Base-by-base conservation (phyloP, 2,797 vertebrate species). In the Molossus molossus region DNA sequence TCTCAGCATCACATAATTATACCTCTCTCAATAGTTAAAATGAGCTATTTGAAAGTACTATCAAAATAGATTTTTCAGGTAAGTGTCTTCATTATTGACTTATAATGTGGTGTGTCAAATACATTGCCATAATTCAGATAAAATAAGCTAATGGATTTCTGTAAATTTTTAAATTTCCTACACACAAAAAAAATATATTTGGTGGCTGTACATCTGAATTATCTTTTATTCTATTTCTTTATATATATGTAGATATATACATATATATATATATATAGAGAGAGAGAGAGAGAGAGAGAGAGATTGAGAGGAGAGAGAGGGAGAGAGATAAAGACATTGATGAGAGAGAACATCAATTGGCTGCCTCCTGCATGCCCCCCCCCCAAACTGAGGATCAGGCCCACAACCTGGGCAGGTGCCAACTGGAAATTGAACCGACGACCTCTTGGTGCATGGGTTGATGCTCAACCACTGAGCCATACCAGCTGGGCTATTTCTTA, bases 51-150 rank as follows among this genome's bases (percentile, higher is more conserved):
- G 13, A 88, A 33, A 72, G 20, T 53, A 92, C 3, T 69, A 64
- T 67, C 13, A 67, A 62, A 37, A 62, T 40, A 4, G 2, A n/a
- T 85, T 94, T 77, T 77, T 90, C 40, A 73, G 14, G n/a, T 76
- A 86, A 67, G 9, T 45, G 20, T 23, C 23, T 89, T 86, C 50
- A 55, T 81, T 73, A 1, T 17, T 92, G 17, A 64, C 60, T 65
- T 87, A 67, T 60, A 77, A 77, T 91, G 72, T 76, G 4, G 6
- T 89, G 18, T 13, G 21, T 50, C 25, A 91, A n/a, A 62, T 53
- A 60, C 18, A 85, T 80, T 64, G 33, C 9, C n/a, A 21, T 73
- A 50, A 76, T 57, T 45, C 65, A 97, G 13, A 69, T 73, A 91
- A 76, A 40, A 45, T 40, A 62, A 76, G 10, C 4, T 6, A 13